Conservation (phyloP, 2,113 vertebrate genomes). For the Hassar affinis region DNA sequence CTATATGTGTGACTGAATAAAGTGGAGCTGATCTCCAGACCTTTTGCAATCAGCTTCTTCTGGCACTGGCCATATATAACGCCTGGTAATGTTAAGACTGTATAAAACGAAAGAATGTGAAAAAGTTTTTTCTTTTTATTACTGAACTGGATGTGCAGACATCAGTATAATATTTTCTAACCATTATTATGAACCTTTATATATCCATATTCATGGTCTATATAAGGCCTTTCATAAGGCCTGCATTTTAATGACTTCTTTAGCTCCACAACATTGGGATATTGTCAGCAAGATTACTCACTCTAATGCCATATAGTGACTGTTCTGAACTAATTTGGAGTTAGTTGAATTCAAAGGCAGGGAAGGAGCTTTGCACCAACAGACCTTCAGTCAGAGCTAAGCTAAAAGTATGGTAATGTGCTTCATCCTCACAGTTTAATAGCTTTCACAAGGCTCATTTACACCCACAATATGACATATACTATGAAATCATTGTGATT, state of each 20-base stretch:
- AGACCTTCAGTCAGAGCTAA: slow-evolving; percentile 58
- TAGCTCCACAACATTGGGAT: slow-evolving; percentile 16
- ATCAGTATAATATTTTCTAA: not conserved
- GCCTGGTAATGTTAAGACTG: not conserved
- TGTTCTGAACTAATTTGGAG: slow-evolving; percentile 59
- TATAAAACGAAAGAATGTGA: not conserved
- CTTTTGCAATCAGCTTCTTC: not conserved
- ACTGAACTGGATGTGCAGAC: not conserved
- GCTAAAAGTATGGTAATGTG: slow-evolving; percentile 46
- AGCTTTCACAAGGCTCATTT: slow-evolving; percentile 59
- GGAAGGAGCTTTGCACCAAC: slow-evolving; percentile 18
- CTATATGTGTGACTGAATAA: not conserved
- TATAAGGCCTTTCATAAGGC: not conserved
- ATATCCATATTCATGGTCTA: not conserved
- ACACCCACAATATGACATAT: slow-evolving; percentile 52
- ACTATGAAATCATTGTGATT: slow-evolving; percentile 57
- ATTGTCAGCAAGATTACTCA: slow-evolving; percentile 47
- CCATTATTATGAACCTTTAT: not conserved
- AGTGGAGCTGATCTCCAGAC: not conserved
- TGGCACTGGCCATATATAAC: not conserved
- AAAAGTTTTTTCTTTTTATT: too few species aligned
- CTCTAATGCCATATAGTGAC: slow-evolving; percentile 56
- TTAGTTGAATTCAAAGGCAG: slow-evolving; percentile 64
- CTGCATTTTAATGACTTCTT: slow-evolving; percentile 37
- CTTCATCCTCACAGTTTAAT: slow-evolving; percentile 50